Conservation (phyloP, 2,797 vertebrate species). For the Acestrorhynchus altus region DNA sequence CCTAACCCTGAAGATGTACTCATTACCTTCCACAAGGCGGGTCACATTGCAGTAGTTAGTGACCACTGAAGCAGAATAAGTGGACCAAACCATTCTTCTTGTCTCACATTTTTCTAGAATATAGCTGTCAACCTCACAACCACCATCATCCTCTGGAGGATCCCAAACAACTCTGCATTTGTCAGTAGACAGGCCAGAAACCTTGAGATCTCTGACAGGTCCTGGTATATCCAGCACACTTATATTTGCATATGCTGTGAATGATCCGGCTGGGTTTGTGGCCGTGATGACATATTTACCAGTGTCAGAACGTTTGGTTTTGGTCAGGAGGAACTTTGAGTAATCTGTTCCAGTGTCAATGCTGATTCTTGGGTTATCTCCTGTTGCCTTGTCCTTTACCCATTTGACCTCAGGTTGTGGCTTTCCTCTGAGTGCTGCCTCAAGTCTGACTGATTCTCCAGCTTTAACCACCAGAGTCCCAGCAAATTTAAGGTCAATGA, state of each 20-base stretch:
- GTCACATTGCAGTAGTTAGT: slow-evolving; percentile 87
- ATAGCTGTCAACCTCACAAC: slow-evolving; percentile 98
- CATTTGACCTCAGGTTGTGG: slow-evolving; percentile 94
- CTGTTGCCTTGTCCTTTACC: slow-evolving; percentile 91
- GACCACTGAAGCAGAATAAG: slow-evolving; percentile 89
- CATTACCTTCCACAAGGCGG: slow-evolving; percentile 95
- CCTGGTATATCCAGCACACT: slow-evolving; percentile 95
- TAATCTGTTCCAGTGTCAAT: slow-evolving; percentile 88
- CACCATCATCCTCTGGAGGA: slow-evolving; percentile 93
- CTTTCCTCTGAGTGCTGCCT: slow-evolving; percentile 94
- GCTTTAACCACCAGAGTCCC: slow-evolving; percentile 91
- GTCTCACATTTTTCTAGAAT: slow-evolving; percentile 98
- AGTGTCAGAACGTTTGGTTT: slow-evolving; percentile 89
- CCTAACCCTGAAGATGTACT: slow-evolving; percentile 97
- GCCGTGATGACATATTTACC: slow-evolving; percentile 95
- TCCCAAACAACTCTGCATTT: slow-evolving; percentile 96
- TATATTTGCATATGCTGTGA: slow-evolving; percentile 92
- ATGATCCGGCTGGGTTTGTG: slow-evolving; percentile 91
- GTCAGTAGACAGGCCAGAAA: slow-evolving; percentile 89
- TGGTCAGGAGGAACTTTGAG: slow-evolving; percentile 91
- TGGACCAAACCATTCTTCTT: slow-evolving; percentile 98
- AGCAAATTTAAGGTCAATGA: slow-evolving; percentile 90
- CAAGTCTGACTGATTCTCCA: slow-evolving; percentile 93
- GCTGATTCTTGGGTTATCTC: slow-evolving; percentile 91
- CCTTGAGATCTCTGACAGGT: slow-evolving; percentile 89